phyloP scores from a whole-genome alignment of 2,888 invertebrate genomes.

The Archips xylosteana region DNA sequence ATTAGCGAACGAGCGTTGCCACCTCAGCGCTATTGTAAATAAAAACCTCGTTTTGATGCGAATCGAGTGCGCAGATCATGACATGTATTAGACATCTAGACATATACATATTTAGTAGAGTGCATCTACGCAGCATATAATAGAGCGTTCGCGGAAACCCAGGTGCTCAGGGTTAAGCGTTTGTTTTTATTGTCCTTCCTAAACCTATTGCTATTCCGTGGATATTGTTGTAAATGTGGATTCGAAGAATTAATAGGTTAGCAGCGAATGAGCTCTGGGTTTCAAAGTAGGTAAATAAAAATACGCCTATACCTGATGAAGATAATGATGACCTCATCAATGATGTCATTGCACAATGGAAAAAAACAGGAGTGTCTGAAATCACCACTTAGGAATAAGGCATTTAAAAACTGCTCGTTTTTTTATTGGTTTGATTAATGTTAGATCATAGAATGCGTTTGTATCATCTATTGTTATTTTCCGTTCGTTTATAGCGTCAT shows the following conservation, averaged over 20 bases:
- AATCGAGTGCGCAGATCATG: background rate
- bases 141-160: conserved; percentile 22
- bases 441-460: conserved; percentile 4
- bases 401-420: conserved; percentile 1
- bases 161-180: conserved; percentile 8
- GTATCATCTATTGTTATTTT: conserved; percentile 1
- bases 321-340: conserved; percentile 10
- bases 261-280: background rate
- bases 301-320: background rate
- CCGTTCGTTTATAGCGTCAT: conserved; percentile 5
- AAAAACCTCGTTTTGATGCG: background rate
- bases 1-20: background rate
- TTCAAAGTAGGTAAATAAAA: conserved; percentile 5
- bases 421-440: background rate
- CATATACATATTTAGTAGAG: background rate
- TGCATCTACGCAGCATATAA: conserved; percentile 20
- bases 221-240: background rate
- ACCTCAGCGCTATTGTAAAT: background rate
- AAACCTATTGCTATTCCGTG: conserved; percentile 3
- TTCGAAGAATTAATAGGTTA: background rate
- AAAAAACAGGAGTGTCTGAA: conserved; percentile 20
- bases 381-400: conserved; percentile 16
- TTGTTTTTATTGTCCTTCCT: conserved; percentile 28
- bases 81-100: too few species aligned
- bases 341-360: conserved; percentile 20